phyloP scores from a whole-genome alignment of 92 coral and sea anemone species.

The Pocillopora grandis region DNA sequence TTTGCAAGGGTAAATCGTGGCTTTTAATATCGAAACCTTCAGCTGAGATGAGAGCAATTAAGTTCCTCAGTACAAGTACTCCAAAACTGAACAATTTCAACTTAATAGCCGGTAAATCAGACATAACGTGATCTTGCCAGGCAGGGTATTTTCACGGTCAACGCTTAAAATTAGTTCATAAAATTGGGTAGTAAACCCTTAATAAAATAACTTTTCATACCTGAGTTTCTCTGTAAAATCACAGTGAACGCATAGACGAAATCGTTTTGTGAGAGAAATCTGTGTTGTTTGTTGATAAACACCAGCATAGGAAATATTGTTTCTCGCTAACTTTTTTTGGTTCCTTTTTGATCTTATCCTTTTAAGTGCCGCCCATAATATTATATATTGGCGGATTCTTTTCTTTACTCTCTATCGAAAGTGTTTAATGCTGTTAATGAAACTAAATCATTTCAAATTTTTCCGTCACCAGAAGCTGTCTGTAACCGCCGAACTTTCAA shows the following conservation, averaged over 20 bases:
- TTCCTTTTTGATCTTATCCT: not conserved
- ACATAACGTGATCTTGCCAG: not conserved
- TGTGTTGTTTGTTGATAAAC: not conserved
- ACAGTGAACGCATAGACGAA: not conserved
- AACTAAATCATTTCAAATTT: not conserved
- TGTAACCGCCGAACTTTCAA: not conserved
- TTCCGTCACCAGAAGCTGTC: not conserved
- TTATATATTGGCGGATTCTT: not conserved
- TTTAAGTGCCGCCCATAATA: conserved; percentile 12
- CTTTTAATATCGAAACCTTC: not conserved
- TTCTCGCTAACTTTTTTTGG: not conserved
- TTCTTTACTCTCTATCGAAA: not conserved
- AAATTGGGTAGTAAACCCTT: not conserved
- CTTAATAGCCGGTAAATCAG: not conserved
- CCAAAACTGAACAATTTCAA: not conserved
- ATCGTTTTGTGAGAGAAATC: not conserved
- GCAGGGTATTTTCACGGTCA: not conserved
- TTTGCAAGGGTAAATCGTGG: not conserved
- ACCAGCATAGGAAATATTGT: not conserved
- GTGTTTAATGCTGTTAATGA: not conserved
- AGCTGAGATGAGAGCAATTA: not conserved
- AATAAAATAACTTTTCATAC: not conserved
- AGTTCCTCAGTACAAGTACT: not conserved
- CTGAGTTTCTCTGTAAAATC: not conserved
- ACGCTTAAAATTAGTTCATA: not conserved